Percentiles rank a stretch among this genome's conserved stretches.
Conservation (phyloP, 2,888 invertebrate genomes). For the Coleophora deauratella region DNA sequence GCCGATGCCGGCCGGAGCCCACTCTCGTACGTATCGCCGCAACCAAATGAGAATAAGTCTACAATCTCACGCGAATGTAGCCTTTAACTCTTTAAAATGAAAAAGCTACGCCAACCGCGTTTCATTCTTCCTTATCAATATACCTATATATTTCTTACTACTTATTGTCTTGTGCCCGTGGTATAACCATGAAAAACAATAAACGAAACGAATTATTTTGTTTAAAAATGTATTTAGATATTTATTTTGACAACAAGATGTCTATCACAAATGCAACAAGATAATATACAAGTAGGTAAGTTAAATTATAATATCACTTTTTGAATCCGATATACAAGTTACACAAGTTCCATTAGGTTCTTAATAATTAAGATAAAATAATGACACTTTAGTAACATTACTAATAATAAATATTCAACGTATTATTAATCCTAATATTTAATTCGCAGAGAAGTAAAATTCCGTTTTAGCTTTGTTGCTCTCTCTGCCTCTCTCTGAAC, state of each 20-base stretch:
- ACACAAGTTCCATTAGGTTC: slow-evolving; percentile 7
- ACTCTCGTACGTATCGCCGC: slow-evolving; percentile 13
- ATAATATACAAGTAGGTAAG: slow-evolving; percentile 39
- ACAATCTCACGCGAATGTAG: slow-evolving; percentile 19
- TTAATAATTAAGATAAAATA: no score
- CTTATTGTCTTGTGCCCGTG: no score
- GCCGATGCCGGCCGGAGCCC: slow-evolving; percentile 14
- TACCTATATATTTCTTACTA: no score
- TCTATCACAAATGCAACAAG: slow-evolving; percentile 30
- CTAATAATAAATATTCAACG: no score
- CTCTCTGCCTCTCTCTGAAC: no score
- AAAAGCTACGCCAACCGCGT: no score
- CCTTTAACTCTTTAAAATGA: slow-evolving; percentile 8
- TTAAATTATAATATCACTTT: slow-evolving; percentile 58
- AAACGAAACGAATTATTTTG: not conserved
- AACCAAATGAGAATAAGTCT: slow-evolving; percentile 4
- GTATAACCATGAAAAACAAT: no score
- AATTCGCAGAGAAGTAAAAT: no score
- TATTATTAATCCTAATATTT: no score
- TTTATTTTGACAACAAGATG: slow-evolving; percentile 52
- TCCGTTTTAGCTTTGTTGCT: no score
- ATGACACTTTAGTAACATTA: no score
- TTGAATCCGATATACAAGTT: slow-evolving; percentile 57
- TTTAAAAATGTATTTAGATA: slow-evolving; percentile 22
- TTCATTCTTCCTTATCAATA: slow-evolving; percentile 1